Evolutionary conservation across 2,113 vertebrate genomes (phyloP).

Genomic region (Eublepharis macularius): DNA sequence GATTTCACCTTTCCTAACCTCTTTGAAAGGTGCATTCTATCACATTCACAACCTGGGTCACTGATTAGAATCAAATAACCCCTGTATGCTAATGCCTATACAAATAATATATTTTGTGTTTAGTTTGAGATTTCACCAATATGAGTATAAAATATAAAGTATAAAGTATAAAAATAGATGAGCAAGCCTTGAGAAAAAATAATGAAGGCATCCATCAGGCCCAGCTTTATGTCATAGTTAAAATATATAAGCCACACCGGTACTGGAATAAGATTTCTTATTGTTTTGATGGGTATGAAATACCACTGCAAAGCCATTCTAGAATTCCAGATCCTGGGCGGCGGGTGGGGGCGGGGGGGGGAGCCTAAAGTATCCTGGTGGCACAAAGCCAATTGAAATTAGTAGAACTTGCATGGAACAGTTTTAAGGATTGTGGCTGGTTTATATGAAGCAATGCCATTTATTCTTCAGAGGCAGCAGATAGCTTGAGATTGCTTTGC

Average conservation of each 20-base stretch:
- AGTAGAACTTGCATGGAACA: not conserved
- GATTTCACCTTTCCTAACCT: not conserved
- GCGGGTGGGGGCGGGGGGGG: no score
- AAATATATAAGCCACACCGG: conserved; percentile 4
- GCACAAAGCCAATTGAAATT: not conserved
- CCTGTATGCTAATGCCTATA: not conserved
- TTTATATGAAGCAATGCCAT: conserved; percentile 9
- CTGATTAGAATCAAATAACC: not conserved
- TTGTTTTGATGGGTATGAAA: conserved; percentile 24
- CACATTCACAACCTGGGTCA: not conserved
- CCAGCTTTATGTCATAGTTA: conserved; percentile 21
- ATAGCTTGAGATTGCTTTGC: conserved; percentile 36
- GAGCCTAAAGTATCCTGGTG: not conserved
- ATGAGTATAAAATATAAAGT: not conserved
- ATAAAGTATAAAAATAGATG: not conserved
- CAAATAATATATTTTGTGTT: conserved; percentile 11
- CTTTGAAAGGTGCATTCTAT: not conserved
- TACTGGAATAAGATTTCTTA: conserved; percentile 25
- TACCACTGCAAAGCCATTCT: not conserved
- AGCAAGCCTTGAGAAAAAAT: accelerated
- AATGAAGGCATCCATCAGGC: not conserved
- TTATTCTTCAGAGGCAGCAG: conserved; percentile 5
- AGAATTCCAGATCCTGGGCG: conserved; percentile 18
- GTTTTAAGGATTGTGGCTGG: not conserved
- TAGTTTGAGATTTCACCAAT: not conserved